Evolutionary conservation across 92 coral and sea anemone species (phyloP), one percentile per base, ranked within the genome.

Genomic region (Anthopleura xanthogrammica): DNA sequence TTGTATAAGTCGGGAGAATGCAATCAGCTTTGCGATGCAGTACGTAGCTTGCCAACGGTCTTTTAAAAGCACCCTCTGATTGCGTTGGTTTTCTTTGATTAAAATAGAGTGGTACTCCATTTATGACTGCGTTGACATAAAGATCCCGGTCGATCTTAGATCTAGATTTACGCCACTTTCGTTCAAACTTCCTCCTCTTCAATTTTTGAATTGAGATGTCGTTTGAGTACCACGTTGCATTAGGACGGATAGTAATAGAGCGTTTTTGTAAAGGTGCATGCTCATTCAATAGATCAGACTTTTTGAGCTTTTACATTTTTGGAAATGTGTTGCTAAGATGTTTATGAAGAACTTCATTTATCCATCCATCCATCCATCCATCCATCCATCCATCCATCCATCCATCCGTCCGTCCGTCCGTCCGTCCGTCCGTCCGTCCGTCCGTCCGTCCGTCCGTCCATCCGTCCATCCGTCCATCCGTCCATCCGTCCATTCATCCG

Each of bases 151-250:
- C 77, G 7, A 72, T 10, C 12, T 39, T 16, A 39, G 52, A 42
- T 72, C 17, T 42, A 10, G 77, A 7, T 72, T 72, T 10, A 42
- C 79, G 79, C 79, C 79, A 75, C 8, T 52, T 46, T 43, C 79
- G 79, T 12, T 75, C 60, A 3, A 75, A 22, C 60, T 46, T 75
- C 24, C 78, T 75, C 52, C 78, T 75, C 77, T 73, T 39, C 55
- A n/a, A 75, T 75, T 75, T 75, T 75, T 75, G 58, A 75, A 75
- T 75, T 16, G 78, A 75, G 29, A 46, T 75, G 58, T 75, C 78
- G 12, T 75, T 40, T 3, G 78, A 75, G 58, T 75, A 75, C 78
- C 78, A 75, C 11, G 78, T 58, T 6, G 78, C 78, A 12, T 75
- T 75, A 40, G 78, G 78, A 50, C 78, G 78, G 58, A 43, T 75